Evolutionary conservation across 2,888 invertebrate species (phyloP), one percentile per base, ranked within the genome.

Genomic region (Drosophila austrosaltans): DNA sequence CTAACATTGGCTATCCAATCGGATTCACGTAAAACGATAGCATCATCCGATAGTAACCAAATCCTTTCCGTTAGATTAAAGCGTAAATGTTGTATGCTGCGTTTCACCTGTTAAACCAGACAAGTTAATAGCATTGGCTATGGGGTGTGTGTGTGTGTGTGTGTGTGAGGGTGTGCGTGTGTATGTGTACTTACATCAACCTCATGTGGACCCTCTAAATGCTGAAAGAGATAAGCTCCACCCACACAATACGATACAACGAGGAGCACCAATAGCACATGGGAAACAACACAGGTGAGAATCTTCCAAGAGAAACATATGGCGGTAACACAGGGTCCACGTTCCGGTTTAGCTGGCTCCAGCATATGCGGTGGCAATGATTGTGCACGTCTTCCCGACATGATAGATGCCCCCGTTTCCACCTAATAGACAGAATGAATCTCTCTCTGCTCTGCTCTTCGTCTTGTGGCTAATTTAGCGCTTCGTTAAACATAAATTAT

Each of bases 241-340:
- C 97, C 94, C 84, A 97, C 94, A 93, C 97, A 97, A 93, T 98
- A 98, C 36, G 96, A 96, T 75, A 98, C 97, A 80, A 98, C 98
- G 91, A 97, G 93, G 71, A 97, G 95, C 83, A 98, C 95, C 87
- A 98, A 94, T 84, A 97, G 96, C 87, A 97, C 96, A 93, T 98
- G 98, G 0, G 97, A 97, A 90, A 97, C 96, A 81, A 98, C 94
- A 93, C 97, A 97, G 64, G 96, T 96, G 91, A 96, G 94, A 54
- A 96, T 94, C 92, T 96, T 96, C 95, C 96, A 96, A 54, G 95
- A 93, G 69, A 92, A 90, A 66, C 93, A 93, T 72, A 93, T 91
- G 70, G 90, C 90, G 2, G 91, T 82, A 64, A 91, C 85, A 67
- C 92, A 92, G 71, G 90, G 89, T 53, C 92, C 90, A 20, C 92